Percentiles rank a stretch among this genome's conserved stretches.
These are phyloP conservation scores for Gallinago media DNA, from an alignment of 2,113 vertebrate species.

Conservation along the genomic window DNA sequence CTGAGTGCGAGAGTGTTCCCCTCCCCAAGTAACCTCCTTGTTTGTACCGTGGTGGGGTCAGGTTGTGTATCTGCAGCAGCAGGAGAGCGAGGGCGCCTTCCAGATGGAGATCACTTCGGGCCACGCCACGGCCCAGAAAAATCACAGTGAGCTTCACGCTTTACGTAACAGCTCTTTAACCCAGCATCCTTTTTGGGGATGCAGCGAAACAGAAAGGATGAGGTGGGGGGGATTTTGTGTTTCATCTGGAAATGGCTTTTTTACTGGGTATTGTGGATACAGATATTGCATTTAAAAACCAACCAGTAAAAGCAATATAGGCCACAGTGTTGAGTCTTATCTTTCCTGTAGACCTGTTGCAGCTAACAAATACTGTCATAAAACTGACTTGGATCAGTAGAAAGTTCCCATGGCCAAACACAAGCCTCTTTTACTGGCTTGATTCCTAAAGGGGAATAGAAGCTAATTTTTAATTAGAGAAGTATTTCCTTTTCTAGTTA, in stretches of 20 bases:
- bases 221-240: neutral
- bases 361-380: neutral
- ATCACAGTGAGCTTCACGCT: neutral
- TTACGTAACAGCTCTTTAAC: neutral
- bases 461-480: neutral
- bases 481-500: neutral
- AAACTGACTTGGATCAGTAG: neutral
- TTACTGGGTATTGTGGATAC: neutral
- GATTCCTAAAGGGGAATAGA: neutral
- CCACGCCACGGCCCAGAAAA: constrained; percentile 12
- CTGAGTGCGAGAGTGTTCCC: neutral
- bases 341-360: neutral
- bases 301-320: neutral
- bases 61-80: neutral
- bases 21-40: neutral
- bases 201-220: neutral
- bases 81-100: neutral
- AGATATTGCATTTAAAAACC: neutral
- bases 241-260: neutral
- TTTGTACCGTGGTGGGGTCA: accelerated
- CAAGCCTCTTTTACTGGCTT: neutral
- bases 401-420: neutral
- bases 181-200: neutral
- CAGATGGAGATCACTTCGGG: constrained; percentile 22
- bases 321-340: neutral